Evolutionary conservation across 2,888 invertebrate species (phyloP).

Genomic region (Vandiemenella viatica): DNA sequence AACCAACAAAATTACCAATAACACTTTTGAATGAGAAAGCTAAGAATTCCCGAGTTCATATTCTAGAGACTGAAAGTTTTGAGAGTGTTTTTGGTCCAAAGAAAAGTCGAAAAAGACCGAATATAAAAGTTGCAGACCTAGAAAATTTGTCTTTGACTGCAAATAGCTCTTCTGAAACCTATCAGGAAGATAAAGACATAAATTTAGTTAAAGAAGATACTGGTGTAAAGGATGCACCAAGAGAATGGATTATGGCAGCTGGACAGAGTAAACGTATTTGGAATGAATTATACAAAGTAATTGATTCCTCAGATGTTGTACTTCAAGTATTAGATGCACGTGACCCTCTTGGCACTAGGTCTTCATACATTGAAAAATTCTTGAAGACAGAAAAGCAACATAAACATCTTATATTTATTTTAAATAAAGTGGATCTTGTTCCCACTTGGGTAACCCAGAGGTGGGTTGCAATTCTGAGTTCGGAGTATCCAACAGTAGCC

Average conservation of each 20-base stretch:
- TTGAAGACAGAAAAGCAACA: conserved; percentile 87
- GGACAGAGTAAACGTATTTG: conserved; percentile 95
- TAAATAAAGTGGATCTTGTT: conserved; percentile 93
- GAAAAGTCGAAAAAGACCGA: conserved; percentile 80
- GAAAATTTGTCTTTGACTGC: conserved; percentile 60
- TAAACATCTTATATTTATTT: conserved; percentile 90
- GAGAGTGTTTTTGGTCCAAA: conserved; percentile 91
- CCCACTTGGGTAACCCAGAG: conserved; percentile 97
- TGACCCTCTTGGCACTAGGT: conserved; percentile 92
- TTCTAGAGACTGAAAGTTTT: conserved; percentile 90
- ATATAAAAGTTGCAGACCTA: conserved; percentile 56
- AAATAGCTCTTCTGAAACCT: conserved; percentile 54
- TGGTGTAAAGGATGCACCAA: conserved; percentile 62
- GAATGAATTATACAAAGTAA: conserved; percentile 97
- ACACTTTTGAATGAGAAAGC: conserved; percentile 84
- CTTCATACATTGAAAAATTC: conserved; percentile 82
- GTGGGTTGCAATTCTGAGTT: conserved; percentile 89
- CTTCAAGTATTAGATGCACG: conserved; percentile 92
- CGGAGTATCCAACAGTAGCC: conserved; percentile 93
- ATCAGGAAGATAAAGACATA: conserved; percentile 66
- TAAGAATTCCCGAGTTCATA: conserved; percentile 80
- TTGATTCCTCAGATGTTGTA: conserved; percentile 96
- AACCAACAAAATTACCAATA: conserved; percentile 85
- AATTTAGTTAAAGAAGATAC: conserved; percentile 68
- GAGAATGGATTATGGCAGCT: conserved; percentile 90